Conservation (phyloP, 1,140 invertebrate species). For the Andricus grossulariae region DNA sequence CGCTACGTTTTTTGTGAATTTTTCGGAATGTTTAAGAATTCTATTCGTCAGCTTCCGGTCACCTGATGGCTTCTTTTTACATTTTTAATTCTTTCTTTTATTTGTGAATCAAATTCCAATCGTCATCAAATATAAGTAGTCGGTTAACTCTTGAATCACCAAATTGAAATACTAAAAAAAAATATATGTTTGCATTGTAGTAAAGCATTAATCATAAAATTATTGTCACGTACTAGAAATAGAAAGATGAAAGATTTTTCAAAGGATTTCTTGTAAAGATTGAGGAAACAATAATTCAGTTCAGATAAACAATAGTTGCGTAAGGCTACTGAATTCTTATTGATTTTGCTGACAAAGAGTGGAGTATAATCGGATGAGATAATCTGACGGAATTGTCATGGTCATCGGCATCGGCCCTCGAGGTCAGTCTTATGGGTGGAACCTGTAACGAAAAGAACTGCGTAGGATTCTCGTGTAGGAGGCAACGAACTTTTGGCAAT, state of each 20-base stretch:
- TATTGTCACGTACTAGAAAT: no score
- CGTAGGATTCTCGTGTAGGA: constrained; percentile 41
- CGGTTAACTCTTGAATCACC: no score
- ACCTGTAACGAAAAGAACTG: constrained; percentile 38
- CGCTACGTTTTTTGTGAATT: neutral
- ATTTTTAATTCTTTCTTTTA: neutral
- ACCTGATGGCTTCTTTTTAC: neutral
- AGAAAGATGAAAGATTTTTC: no score
- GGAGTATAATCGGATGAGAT: constrained; percentile 33
- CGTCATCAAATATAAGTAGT: neutral
- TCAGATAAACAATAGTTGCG: neutral
- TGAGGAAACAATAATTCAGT: neutral
- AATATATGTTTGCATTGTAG: no score
- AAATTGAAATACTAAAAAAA: no score
- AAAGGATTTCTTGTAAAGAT: no score
- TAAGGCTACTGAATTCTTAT: neutral
- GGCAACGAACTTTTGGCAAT: constrained; percentile 70
- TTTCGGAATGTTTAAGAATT: neutral
- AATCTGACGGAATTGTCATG: constrained; percentile 37
- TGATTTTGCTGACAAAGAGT: neutral
- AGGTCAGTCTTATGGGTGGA: constrained; percentile 38
- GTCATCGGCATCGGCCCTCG: constrained; percentile 32
- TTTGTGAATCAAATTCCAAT: neutral
- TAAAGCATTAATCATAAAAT: no score
- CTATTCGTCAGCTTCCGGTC: constrained; percentile 1